Evolutionary conservation across 37 sponge, comb jelly and placozoan genomes (phyloP).

Genomic region (Geodia barretti): DNA sequence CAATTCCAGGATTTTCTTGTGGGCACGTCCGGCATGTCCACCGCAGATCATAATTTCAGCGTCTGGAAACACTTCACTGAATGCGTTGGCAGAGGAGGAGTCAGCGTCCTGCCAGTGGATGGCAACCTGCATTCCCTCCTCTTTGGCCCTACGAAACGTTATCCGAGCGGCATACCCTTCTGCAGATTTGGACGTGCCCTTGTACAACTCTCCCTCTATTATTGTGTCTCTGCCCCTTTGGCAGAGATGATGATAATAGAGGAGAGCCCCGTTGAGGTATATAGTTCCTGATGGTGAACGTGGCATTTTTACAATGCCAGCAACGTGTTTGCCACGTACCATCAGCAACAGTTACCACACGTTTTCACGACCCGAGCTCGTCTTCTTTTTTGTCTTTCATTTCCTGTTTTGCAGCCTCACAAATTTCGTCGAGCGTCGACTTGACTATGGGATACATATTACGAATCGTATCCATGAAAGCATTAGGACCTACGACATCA

Average conservation of each 20-base stretch:
- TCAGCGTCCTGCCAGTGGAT: too few species aligned
- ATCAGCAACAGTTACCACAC: conserved; percentile 30
- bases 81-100: neutral
- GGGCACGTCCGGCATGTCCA: conserved; percentile 37
- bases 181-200: conserved; percentile 30
- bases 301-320: conserved; percentile 15
- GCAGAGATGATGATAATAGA: conserved; percentile 28
- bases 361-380: conserved; percentile 15
- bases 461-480: neutral
- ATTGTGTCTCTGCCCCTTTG: conserved; percentile 13
- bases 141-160: conserved; percentile 10
- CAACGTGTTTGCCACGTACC: conserved; percentile 18
- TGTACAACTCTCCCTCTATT: conserved; percentile 23
- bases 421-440: conserved; percentile 5
- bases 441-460: neutral
- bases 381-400: conserved; percentile 6
- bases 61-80: neutral
- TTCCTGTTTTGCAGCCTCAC: conserved; percentile 1
- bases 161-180: conserved; percentile 35
- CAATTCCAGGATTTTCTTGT: neutral
- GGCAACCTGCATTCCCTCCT: conserved; percentile 6
- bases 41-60: conserved; percentile 27
- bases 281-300: conserved; percentile 37
- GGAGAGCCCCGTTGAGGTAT: conserved; percentile 19
- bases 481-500: neutral